phyloP scores from a whole-genome alignment of 1,140 invertebrate species.

The Luehdorfia chinensis region DNA sequence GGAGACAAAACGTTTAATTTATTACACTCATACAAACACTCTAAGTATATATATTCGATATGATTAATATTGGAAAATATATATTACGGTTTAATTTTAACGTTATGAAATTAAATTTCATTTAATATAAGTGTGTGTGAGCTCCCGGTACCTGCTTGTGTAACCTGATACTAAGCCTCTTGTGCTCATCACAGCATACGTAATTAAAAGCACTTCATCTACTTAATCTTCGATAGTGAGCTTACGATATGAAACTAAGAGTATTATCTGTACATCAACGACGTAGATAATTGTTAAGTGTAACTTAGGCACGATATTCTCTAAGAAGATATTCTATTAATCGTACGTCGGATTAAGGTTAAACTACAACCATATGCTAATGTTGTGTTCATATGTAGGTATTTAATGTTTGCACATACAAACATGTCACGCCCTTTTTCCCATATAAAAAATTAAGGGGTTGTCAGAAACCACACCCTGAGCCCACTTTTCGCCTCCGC shows the following conservation, averaged over 20 bases:
- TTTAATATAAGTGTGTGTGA: conserved; percentile 3
- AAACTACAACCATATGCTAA: background rate
- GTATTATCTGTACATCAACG: conserved; percentile 6
- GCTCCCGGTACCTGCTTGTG: background rate
- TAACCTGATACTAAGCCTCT: conserved; percentile 4
- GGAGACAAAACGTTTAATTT: conserved; percentile 57
- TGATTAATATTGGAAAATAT: conserved; percentile 2
- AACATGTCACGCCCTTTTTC: too few relatives aligned
- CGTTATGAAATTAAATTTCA: too few relatives aligned
- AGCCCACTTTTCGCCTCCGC: too few relatives aligned
- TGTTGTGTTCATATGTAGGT: too few relatives aligned
- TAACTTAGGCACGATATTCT: conserved; percentile 32
- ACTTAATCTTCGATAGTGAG: conserved; percentile 18
- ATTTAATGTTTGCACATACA: background rate
- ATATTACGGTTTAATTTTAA: too few relatives aligned
- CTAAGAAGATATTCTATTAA: conserved; percentile 40
- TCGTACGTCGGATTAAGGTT: conserved; percentile 38
- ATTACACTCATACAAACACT: too few relatives aligned
- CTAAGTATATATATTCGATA: too few relatives aligned
- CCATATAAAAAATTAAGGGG: too few relatives aligned
- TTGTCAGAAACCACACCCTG: too few relatives aligned
- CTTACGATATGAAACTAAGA: conserved; percentile 16
- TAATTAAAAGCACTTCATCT: conserved; percentile 15
- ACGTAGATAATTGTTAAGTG: conserved; percentile 23
- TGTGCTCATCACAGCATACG: conserved; percentile 8